Evolutionary conservation across 37 sponge, comb jelly and placozoan species (phyloP).

Genomic region (Ianthella basta): DNA sequence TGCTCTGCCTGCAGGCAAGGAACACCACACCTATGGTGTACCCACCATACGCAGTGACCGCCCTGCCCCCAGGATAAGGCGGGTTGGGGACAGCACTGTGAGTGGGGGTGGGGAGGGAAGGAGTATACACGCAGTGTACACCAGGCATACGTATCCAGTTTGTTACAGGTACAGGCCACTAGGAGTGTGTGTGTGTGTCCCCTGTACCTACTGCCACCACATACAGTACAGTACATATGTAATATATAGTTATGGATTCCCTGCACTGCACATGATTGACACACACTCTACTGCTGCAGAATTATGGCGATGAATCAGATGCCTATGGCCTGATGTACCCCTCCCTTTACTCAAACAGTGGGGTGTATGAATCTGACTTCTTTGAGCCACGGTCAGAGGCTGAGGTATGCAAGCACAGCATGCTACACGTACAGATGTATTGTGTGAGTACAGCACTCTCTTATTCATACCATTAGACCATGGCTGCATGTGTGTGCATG

Average conservation of each 20-base stretch:
- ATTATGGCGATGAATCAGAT: slow-evolving; percentile 97
- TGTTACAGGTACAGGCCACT: no score
- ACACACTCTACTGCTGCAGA: slow-evolving; percentile 41
- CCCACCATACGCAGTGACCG: slow-evolving; percentile 93
- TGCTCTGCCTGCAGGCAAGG: slow-evolving; percentile 44
- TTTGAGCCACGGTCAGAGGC: slow-evolving; percentile 73
- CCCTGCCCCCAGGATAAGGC: slow-evolving; percentile 87
- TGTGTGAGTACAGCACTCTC: no score
- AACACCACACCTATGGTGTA: slow-evolving; percentile 80
- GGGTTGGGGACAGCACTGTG: slow-evolving; percentile 85
- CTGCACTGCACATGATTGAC: no score
- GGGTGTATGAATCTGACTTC: slow-evolving; percentile 91
- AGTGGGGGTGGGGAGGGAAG: slow-evolving; percentile 25
- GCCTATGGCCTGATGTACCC: slow-evolving; percentile 95
- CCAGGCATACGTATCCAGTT: no score
- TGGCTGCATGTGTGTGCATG: no score
- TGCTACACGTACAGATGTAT: background rate
- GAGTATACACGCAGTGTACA: no score
- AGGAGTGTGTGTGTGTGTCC: no score
- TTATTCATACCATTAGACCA: no score
- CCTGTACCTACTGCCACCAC: no score
- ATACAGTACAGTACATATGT: no score
- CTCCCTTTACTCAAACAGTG: slow-evolving; percentile 82
- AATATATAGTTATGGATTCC: no score
- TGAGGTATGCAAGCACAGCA: slow-evolving; percentile 30